These are phyloP conservation scores for Nephrocerus scutellatus DNA, from an alignment of 2,888 invertebrate species.

Conservation along the genomic window DNA sequence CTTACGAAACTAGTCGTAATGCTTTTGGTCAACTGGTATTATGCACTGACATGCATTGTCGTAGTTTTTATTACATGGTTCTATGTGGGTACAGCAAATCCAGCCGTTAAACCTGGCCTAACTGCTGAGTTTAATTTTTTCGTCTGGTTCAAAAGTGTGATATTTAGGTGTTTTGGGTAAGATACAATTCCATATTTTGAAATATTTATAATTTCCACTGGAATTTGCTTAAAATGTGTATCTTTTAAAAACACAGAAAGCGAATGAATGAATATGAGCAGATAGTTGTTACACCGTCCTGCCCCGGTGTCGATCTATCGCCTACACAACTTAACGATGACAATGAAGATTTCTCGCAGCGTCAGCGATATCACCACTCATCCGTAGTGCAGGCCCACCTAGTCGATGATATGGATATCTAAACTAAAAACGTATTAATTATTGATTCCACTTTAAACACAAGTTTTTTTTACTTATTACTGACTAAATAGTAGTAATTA, in stretches of 20 bases:
- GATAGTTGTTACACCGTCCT: conserved; percentile 75
- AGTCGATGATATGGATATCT: conserved; percentile 42
- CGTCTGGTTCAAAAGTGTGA: conserved; percentile 65
- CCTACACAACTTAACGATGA: conserved; percentile 88
- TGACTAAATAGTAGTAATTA: too few species aligned
- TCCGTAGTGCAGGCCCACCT: conserved; percentile 61
- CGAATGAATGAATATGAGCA: conserved; percentile 76
- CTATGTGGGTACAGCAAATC: conserved; percentile 91
- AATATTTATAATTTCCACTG: not conserved
- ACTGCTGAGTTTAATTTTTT: conserved; percentile 77
- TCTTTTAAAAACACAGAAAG: conserved; percentile 51
- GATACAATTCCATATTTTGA: conserved; percentile 24
- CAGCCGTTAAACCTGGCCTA: conserved; percentile 88
- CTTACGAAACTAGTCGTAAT: conserved; percentile 79
- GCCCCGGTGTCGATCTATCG: conserved; percentile 69
- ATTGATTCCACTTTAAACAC: too few species aligned
- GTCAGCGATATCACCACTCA: conserved; percentile 89
- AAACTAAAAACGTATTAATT: too few species aligned
- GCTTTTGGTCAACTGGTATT: conserved; percentile 90
- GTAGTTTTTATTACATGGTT: conserved; percentile 82
- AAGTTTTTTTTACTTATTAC: too few species aligned
- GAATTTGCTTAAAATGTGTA: conserved; percentile 3
- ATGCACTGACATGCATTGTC: conserved; percentile 75
- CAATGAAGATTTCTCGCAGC: conserved; percentile 88
- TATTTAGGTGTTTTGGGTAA: conserved; percentile 72